Conservation (phyloP, 30 jellyfish, hydroid and myxozoan species). For the Hydra vulgaris region DNA sequence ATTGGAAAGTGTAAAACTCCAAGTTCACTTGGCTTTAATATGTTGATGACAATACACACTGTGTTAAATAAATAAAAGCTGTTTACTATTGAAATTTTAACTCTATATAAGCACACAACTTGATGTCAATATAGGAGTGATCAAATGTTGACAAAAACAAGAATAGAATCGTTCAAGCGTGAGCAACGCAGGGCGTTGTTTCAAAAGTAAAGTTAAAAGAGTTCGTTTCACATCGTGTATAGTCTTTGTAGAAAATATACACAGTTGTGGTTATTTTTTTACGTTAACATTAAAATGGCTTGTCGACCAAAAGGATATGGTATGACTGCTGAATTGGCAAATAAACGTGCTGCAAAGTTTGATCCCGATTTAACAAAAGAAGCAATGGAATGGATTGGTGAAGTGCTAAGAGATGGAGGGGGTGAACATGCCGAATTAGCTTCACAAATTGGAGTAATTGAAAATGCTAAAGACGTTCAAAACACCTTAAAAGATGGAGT, state of each 20-base stretch:
- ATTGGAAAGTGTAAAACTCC: too few species aligned
- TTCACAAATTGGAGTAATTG: constrained; percentile 10
- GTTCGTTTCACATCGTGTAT: not conserved
- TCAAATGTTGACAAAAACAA: not conserved
- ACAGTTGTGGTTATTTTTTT: not conserved
- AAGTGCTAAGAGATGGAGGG: constrained; percentile 30
- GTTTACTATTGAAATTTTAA: not conserved
- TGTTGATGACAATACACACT: not conserved
- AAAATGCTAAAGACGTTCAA: constrained; percentile 28
- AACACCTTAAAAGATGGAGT: constrained; percentile 59
- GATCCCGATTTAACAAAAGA: constrained; percentile 58
- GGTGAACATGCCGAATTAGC: constrained; percentile 17
- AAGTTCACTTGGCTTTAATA: too few species aligned
- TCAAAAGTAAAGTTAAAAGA: not conserved
- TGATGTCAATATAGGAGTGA: not conserved
- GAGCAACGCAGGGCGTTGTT: not conserved
- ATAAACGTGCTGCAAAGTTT: constrained; percentile 39
- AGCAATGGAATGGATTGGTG: constrained; percentile 79
- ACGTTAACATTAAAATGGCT: constrained; percentile 21
- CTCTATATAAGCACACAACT: not conserved
- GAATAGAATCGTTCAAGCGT: not conserved
- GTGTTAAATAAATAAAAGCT: not conserved
- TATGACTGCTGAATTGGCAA: constrained; percentile 35
- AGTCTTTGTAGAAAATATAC: not conserved
- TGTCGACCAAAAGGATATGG: constrained; percentile 50